Evolutionary conservation across 2,888 invertebrate genomes (phyloP).

Genomic region (Leptinotarsa rubiginosa): DNA sequence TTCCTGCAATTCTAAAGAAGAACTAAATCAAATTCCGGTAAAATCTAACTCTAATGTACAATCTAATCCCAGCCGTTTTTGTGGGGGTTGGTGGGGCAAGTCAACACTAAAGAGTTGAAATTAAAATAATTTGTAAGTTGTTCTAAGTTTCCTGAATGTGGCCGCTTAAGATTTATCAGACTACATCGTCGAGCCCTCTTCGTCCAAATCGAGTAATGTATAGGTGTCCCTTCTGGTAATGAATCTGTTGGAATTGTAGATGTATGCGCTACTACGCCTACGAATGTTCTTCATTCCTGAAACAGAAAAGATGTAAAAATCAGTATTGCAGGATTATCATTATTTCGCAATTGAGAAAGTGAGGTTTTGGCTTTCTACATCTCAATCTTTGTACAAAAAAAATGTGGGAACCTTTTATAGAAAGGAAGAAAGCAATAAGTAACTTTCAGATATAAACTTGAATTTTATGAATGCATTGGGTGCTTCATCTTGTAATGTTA

Average conservation of each 20-base stretch:
- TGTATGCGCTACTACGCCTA: slow-evolving; percentile 70
- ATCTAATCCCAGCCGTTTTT: slow-evolving; percentile 36
- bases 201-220: slow-evolving; percentile 63
- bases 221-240: slow-evolving; percentile 73
- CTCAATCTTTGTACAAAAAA: no score
- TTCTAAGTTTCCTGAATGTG: neutral
- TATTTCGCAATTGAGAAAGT: neutral
- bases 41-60: slow-evolving; percentile 33
- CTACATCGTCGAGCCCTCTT: slow-evolving; percentile 36
- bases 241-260: slow-evolving; percentile 57
- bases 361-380: no score
- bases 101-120: slow-evolving; percentile 32
- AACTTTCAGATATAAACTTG: no score
- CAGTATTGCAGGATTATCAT: neutral
- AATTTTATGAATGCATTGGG: no score
- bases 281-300: slow-evolving; percentile 74
- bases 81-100: slow-evolving; percentile 26
- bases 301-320: slow-evolving; percentile 16
- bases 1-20: neutral
- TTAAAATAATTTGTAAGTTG: neutral
- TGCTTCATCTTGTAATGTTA: no score
- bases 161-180: slow-evolving; percentile 30
- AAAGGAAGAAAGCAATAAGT: no score
- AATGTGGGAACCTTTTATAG: no score
- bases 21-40: slow-evolving; percentile 11